phyloP scores from a whole-genome alignment of 2,797 vertebrate genomes.

The Muscicapa striata region DNA sequence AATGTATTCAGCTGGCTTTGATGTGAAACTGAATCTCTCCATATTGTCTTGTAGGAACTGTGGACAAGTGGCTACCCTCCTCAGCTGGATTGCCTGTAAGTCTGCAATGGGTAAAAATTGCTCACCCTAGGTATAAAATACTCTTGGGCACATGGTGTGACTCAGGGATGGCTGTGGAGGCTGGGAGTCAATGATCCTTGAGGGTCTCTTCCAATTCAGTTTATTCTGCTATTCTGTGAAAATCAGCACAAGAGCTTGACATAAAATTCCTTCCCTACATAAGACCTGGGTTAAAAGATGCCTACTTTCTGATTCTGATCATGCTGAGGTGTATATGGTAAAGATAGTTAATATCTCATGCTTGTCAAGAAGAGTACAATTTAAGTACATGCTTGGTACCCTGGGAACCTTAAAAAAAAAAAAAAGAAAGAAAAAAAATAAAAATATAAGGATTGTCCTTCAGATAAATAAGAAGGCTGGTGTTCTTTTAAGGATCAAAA shows the following conservation, averaged over 20 bases:
- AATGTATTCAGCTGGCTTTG: background rate
- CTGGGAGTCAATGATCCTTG: fast-evolving
- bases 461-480: background rate
- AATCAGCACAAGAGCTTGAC: background rate
- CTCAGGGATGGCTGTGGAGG: background rate
- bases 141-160: background rate
- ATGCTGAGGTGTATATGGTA: background rate
- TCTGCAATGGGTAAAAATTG: background rate
- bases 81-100: background rate
- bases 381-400: background rate
- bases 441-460: background rate
- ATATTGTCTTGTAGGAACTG: background rate
- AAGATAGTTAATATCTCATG: background rate
- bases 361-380: background rate
- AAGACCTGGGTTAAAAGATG: background rate
- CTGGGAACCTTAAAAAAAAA: background rate
- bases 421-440: background rate
- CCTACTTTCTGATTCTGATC: background rate
- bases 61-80: background rate
- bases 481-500: background rate
- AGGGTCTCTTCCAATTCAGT: background rate
- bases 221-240: background rate
- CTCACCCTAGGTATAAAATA: background rate
- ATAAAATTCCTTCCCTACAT: background rate
- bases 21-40: background rate